A percentile compares a stretch with the other conserved stretches of the same genome.
These are phyloP conservation scores for Siniperca obscura DNA, from an alignment of 2,797 vertebrate species.

Conservation along the genomic window DNA sequence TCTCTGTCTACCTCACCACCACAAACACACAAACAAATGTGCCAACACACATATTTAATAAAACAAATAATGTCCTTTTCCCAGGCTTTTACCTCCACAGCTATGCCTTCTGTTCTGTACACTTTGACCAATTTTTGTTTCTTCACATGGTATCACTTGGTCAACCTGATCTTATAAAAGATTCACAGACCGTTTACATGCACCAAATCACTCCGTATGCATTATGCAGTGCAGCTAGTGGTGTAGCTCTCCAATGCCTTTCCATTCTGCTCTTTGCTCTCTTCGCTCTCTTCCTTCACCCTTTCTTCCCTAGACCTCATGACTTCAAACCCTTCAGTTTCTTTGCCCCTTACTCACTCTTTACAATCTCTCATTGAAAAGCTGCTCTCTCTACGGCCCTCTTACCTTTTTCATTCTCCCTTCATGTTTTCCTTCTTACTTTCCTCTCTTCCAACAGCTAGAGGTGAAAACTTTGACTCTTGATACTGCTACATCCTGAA, in stretches of 20 bases:
- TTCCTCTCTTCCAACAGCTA: constrained; percentile 33
- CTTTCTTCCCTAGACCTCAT: constrained; percentile 15
- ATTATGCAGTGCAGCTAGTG: constrained; percentile 72
- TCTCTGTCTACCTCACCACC: constrained; percentile 22
- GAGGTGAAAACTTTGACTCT: constrained; percentile 56
- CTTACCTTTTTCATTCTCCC: not conserved
- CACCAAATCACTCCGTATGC: constrained; percentile 77
- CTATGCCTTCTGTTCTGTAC: constrained; percentile 44
- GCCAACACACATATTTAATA: constrained; percentile 49
- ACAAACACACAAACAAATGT: constrained; percentile 52
- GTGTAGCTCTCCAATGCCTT: constrained; percentile 51
- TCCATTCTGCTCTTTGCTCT: constrained; percentile 47
- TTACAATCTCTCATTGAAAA: constrained; percentile 37
- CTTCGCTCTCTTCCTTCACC: constrained; percentile 6
- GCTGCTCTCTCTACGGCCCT: not conserved
- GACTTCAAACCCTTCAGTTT: constrained; percentile 19
- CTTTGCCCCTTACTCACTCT: constrained; percentile 12
- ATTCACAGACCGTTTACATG: constrained; percentile 81
- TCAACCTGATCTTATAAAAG: constrained; percentile 78
- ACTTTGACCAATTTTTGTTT: constrained; percentile 62
- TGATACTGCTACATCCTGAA: constrained; percentile 57
- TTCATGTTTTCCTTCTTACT: constrained; percentile 8
- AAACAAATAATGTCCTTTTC: constrained; percentile 44
- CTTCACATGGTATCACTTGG: constrained; percentile 64
- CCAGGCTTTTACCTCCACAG: constrained; percentile 33